These are phyloP conservation scores for Aphelenchoides besseyi DNA, from an alignment of 1,140 invertebrate species.

Conservation along the genomic window DNA sequence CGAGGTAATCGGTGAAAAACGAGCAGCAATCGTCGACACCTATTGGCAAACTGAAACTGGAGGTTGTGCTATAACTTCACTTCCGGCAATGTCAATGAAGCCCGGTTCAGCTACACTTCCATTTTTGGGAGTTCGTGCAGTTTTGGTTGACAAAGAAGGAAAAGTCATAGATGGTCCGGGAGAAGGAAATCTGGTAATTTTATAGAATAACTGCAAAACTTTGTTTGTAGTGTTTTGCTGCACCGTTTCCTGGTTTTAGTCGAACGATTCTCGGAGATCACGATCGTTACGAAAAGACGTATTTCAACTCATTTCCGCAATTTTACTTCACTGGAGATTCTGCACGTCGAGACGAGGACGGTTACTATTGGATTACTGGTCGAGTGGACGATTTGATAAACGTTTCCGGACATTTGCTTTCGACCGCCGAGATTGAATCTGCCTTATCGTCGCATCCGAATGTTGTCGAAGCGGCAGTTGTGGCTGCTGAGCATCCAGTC, in stretches of 20 bases:
- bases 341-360: constrained; percentile 82
- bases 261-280: constrained; percentile 86
- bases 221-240: constrained; percentile 28
- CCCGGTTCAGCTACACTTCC: constrained; percentile 91
- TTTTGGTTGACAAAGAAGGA: constrained; percentile 81
- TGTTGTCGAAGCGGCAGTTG: constrained; percentile 91
- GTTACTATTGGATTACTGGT: constrained; percentile 93
- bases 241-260: constrained; percentile 95
- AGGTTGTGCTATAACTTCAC: constrained; percentile 78
- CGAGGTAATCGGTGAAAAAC: constrained; percentile 72
- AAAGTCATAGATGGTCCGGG: constrained; percentile 76
- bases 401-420: constrained; percentile 92
- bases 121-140: constrained; percentile 90
- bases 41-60: constrained; percentile 99
- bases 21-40: constrained; percentile 83
- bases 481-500: constrained; percentile 82
- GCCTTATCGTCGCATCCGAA: constrained; percentile 77
- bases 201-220: neutral
- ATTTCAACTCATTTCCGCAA: constrained; percentile 90
- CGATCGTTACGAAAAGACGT: constrained; percentile 84
- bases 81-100: constrained; percentile 92
- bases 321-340: constrained; percentile 96
- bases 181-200: constrained; percentile 40
- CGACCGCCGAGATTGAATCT: constrained; percentile 86
- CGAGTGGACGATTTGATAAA: constrained; percentile 96